Conservation (phyloP, 2,113 vertebrate species). For the Phyllostomus hastatus region DNA sequence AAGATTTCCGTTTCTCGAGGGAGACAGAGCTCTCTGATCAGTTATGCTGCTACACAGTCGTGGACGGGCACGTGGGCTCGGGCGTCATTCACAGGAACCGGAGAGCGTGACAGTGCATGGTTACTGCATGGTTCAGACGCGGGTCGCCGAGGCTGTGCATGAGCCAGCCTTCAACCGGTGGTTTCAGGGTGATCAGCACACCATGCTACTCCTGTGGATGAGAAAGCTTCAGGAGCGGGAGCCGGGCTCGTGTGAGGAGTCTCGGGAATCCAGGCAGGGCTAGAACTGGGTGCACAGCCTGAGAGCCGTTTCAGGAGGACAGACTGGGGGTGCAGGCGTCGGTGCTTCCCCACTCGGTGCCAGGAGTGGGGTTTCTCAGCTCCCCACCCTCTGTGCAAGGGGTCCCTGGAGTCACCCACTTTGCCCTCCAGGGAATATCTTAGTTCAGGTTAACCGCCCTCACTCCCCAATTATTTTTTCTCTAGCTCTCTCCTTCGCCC, state of each 20-base stretch:
- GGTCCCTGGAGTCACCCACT: neutral
- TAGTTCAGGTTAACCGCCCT: neutral
- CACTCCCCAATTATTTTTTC: neutral
- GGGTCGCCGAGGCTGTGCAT: neutral
- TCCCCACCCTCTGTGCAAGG: neutral
- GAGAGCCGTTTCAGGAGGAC: neutral
- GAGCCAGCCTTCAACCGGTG: neutral
- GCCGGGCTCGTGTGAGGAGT: no score
- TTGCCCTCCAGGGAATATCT: neutral
- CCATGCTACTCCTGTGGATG: neutral
- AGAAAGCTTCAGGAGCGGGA: neutral
- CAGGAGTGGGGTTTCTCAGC: neutral
- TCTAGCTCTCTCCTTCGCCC: neutral
- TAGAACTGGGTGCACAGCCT: neutral
- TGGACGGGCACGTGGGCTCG: neutral
- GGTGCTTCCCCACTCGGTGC: neutral
- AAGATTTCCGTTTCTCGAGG: neutral
- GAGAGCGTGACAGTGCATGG: rapidly evolving
- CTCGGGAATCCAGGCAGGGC: neutral
- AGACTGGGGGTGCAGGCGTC: neutral
- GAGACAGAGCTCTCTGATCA: neutral
- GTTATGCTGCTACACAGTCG: neutral
- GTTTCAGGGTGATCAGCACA: neutral
- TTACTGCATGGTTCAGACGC: neutral
- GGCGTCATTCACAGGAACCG: neutral